Conservation (phyloP, 2,113 vertebrate genomes). For the Saguinus imperator region DNA sequence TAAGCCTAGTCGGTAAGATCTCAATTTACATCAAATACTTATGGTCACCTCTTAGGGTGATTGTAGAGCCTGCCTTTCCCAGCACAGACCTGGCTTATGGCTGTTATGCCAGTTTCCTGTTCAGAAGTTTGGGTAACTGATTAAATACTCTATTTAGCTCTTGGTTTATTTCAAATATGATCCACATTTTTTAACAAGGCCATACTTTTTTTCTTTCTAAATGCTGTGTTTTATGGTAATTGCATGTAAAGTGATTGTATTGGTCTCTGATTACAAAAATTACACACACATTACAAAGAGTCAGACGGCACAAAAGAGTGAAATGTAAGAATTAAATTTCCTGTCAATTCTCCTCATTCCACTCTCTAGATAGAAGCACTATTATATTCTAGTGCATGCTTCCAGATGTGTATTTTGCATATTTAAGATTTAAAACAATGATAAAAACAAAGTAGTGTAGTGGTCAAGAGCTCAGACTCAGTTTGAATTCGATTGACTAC, state of each 20-base stretch:
- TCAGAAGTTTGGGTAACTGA: not conserved
- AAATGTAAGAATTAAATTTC: not conserved
- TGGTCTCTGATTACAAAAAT: constrained; percentile 7
- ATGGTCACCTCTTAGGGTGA: not conserved
- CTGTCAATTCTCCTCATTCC: not conserved
- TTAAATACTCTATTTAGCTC: constrained; percentile 14
- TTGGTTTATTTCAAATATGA: constrained; percentile 24
- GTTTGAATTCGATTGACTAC: not conserved
- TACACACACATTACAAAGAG: not conserved
- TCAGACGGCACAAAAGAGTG: not conserved
- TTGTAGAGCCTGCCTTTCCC: not conserved
- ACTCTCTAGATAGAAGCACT: not conserved
- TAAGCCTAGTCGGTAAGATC: not conserved
- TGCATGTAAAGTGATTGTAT: not conserved
- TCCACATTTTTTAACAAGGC: constrained; percentile 15
- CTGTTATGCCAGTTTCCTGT: not conserved
- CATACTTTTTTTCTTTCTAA: not conserved
- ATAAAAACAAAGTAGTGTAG: constrained; percentile 5
- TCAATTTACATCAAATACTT: not conserved
- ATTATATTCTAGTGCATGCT: not conserved
- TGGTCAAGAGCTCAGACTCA: not conserved
- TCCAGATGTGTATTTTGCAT: not conserved
- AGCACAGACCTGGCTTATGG: not conserved
- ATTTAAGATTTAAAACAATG: not conserved
- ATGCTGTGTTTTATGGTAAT: constrained; percentile 24